Conservation (phyloP, 2,888 invertebrate species). For the Mesopsocus fuscifrons region DNA sequence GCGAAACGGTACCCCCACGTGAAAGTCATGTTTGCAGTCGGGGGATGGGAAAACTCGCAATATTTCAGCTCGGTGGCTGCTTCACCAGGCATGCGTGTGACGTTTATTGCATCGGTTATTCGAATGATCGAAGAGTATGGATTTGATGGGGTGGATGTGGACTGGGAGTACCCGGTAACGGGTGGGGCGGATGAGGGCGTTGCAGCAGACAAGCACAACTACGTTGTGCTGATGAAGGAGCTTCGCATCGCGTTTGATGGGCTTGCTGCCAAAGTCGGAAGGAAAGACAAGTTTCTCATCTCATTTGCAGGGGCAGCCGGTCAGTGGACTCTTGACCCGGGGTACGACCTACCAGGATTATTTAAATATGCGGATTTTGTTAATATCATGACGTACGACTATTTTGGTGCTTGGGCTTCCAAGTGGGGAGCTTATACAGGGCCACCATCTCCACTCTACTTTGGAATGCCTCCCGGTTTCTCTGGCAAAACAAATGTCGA, state of each 20-base stretch:
- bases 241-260: constrained; percentile 13
- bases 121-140: constrained; percentile 14
- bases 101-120: constrained; percentile 12
- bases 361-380: constrained; percentile 14
- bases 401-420: constrained; percentile 15
- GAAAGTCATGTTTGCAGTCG: constrained; percentile 15
- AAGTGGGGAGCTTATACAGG: constrained; percentile 16
- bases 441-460: constrained; percentile 14
- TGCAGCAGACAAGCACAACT: constrained; percentile 14
- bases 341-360: constrained; percentile 14
- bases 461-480: constrained; percentile 14
- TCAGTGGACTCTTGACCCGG: constrained; percentile 14
- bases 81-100: constrained; percentile 6
- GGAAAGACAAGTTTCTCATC: constrained; percentile 13
- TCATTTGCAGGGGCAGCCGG: constrained; percentile 16
- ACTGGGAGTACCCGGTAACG: constrained; percentile 16
- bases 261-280: constrained; percentile 11
- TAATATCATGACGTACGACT: constrained; percentile 15
- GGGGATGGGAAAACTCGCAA: constrained; percentile 16
- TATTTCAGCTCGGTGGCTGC: constrained; percentile 14
- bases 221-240: constrained; percentile 14
- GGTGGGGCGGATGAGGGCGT: constrained; percentile 15
- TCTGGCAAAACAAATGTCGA: constrained; percentile 15
- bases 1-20: constrained; percentile 10
- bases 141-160: constrained; percentile 15